These are phyloP conservation scores for Tiaroga cobitis DNA, from an alignment of 2,797 vertebrate species.

Conservation along the genomic window DNA sequence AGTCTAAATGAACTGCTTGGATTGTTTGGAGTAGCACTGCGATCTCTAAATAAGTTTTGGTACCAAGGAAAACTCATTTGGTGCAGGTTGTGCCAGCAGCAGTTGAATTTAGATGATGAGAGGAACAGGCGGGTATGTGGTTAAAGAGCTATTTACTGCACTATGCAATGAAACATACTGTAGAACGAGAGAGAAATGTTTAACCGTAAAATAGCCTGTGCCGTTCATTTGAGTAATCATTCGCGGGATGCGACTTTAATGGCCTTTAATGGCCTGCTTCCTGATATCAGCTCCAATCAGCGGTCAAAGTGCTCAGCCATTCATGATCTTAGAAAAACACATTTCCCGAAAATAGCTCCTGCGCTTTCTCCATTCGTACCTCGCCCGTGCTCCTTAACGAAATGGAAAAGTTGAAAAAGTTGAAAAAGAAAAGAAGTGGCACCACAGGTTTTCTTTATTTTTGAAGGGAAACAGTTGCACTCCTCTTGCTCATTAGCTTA, in stretches of 20 bases:
- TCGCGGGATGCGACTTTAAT: slow-evolving; percentile 66
- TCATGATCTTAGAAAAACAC: slow-evolving; percentile 66
- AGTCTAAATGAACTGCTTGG: slow-evolving; percentile 8
- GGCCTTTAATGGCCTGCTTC: slow-evolving; percentile 73
- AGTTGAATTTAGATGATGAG: slow-evolving; percentile 42
- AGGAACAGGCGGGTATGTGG: slow-evolving; percentile 18
- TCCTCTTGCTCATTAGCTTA: slow-evolving; percentile 62
- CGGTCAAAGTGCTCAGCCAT: slow-evolving; percentile 66
- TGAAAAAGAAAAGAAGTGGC: slow-evolving; percentile 27
- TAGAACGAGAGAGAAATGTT: slow-evolving; percentile 46
- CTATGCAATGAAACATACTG: slow-evolving; percentile 33
- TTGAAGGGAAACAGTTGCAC: slow-evolving; percentile 48
- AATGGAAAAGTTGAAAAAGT: slow-evolving; percentile 50
- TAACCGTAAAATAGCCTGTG: slow-evolving; percentile 46
- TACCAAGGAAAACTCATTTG: slow-evolving; percentile 39
- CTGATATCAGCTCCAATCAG: slow-evolving; percentile 76
- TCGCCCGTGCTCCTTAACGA: slow-evolving; percentile 42
- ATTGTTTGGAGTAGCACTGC: slow-evolving; percentile 53
- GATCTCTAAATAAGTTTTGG: slow-evolving; percentile 20
- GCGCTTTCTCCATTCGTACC: slow-evolving; percentile 45
- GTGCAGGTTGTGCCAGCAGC: slow-evolving; percentile 1
- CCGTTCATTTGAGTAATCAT: slow-evolving; percentile 65
- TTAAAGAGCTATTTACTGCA: slow-evolving; percentile 35
- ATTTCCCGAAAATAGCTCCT: slow-evolving; percentile 59
- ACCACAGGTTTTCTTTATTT: slow-evolving; percentile 11